Evolutionary conservation across 2,113 vertebrate species (phyloP).

Genomic region (Erythrocercus mccallii): DNA sequence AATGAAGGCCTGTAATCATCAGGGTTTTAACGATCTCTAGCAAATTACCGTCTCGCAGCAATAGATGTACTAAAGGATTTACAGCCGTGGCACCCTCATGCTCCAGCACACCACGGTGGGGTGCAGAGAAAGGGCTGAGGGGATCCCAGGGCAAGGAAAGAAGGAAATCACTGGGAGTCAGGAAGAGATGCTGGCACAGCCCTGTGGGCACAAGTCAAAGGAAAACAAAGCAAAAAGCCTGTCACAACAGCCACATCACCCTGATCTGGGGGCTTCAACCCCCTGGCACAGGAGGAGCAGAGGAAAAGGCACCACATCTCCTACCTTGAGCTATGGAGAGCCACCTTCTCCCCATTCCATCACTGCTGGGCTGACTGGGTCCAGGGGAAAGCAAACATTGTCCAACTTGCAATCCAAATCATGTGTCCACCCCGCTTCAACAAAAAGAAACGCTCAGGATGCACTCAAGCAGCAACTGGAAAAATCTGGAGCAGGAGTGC

Average conservation of each 20-base stretch:
- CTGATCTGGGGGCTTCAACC: rapidly evolving
- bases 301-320: neutral
- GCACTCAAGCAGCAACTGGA: neutral
- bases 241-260: neutral
- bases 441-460: rapidly evolving
- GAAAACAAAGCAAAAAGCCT: neutral
- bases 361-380: neutral
- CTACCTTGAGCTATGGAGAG: neutral
- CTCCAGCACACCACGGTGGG: neutral
- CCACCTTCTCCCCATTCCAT: neutral
- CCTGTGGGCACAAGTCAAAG: neutral
- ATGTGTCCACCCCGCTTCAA: rapidly evolving
- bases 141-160: too few relatives aligned
- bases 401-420: neutral
- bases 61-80: rapidly evolving
- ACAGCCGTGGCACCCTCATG: neutral
- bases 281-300: rapidly evolving
- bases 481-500: neutral
- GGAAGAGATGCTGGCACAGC: neutral
- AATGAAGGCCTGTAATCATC: neutral
- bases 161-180: neutral
- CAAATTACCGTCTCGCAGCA: neutral
- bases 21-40: neutral
- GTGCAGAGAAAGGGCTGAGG: neutral
- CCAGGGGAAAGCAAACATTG: neutral